These are phyloP conservation scores for Ariopsis seemanni DNA, from an alignment of 2,113 vertebrate species.

Conservation along the genomic window DNA sequence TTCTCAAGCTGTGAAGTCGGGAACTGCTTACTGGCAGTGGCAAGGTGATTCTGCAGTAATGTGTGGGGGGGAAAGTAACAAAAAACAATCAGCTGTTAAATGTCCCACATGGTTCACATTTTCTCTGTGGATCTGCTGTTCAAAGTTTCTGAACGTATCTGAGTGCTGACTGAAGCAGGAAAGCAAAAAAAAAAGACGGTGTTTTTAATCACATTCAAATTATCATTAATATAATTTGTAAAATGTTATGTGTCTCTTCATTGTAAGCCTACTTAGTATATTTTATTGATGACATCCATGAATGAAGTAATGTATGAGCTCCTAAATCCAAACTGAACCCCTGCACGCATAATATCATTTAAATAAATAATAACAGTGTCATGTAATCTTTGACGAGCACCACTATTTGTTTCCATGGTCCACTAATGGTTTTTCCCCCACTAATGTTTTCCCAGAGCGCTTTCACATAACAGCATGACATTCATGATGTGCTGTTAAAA, in stretches of 20 bases:
- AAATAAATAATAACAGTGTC: too few relatives aligned
- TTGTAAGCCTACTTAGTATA: not conserved
- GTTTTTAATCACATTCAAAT: not conserved
- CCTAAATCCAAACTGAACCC: not conserved
- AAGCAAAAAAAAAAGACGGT: not conserved
- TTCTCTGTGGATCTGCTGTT: not conserved
- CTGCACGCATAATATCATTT: not conserved
- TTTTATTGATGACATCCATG: not conserved
- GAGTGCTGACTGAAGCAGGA: not conserved
- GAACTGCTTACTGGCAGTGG: not conserved
- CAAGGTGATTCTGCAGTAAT: not conserved
- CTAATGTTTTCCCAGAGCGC: not conserved
- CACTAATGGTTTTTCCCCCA: not conserved
- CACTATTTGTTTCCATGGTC: not conserved
- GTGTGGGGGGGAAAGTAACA: not conserved
- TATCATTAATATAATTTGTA: not conserved
- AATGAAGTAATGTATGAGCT: not conserved
- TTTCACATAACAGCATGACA: conserved; percentile 34
- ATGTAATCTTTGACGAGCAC: too few relatives aligned
- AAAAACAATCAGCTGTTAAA: not conserved
- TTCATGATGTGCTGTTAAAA: conserved; percentile 23
- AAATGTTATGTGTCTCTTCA: not conserved
- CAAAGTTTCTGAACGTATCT: not conserved
- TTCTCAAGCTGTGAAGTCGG: not conserved
- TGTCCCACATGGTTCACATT: not conserved